phyloP scores from a whole-genome alignment of 2,113 vertebrate genomes.

The Noturus placidus region DNA sequence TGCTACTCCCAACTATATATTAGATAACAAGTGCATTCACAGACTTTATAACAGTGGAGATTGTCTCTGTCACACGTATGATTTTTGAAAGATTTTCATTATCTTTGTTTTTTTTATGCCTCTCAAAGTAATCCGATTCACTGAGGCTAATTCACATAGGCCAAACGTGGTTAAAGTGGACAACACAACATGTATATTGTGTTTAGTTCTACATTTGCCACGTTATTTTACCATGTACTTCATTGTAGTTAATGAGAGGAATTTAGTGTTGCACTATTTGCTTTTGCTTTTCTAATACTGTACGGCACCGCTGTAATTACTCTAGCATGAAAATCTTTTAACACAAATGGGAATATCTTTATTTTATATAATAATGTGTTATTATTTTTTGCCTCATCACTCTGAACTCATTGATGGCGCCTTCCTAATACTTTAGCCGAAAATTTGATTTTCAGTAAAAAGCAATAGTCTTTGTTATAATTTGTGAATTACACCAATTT shows the following conservation, averaged over 20 bases:
- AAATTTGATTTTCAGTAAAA: background rate
- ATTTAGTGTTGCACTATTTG: slow-evolving; percentile 7
- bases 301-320: background rate
- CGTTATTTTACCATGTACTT: slow-evolving; percentile 26
- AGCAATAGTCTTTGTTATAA: background rate
- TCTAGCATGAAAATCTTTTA: slow-evolving; percentile 26
- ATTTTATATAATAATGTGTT: slow-evolving; percentile 27
- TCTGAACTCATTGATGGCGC: background rate
- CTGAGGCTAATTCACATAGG: background rate
- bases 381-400: background rate
- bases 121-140: background rate
- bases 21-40: background rate
- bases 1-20: background rate
- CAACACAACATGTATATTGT: background rate
- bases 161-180: background rate
- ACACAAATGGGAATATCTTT: slow-evolving; percentile 25
- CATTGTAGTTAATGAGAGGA: slow-evolving; percentile 27
- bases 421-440: background rate
- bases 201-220: slow-evolving; percentile 4
- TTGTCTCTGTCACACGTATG: background rate
- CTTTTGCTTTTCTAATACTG: slow-evolving; percentile 6
- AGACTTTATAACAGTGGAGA: background rate
- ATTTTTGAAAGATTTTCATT: background rate
- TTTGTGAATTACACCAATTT: background rate
- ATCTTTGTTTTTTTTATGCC: background rate